Evolutionary conservation across 2,888 invertebrate genomes (phyloP).

Genomic region (Mactromeris polynyma): DNA sequence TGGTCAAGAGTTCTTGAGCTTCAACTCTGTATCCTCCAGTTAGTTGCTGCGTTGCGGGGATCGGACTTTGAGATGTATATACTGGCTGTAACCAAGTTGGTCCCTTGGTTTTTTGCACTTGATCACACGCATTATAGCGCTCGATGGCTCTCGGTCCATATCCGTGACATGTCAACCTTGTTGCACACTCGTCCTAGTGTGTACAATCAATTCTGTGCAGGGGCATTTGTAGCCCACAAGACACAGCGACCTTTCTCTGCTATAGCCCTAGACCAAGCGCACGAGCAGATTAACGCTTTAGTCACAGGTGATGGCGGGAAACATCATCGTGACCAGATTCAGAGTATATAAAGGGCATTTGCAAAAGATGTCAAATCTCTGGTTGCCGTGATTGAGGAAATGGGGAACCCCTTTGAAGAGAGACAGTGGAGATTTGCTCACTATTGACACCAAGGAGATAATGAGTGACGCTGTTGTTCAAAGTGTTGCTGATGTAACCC

Average conservation of each 20-base stretch:
- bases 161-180: slow-evolving; percentile 70
- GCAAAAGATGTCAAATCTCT: not conserved
- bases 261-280: slow-evolving; percentile 71
- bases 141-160: slow-evolving; percentile 73
- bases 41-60: slow-evolving; percentile 45
- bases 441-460: not conserved
- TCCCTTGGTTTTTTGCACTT: slow-evolving; percentile 58
- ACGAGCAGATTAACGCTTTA: slow-evolving; percentile 72
- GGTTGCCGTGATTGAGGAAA: not conserved
- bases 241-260: slow-evolving; percentile 50
- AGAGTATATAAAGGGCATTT: not conserved
- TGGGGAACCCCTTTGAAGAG: not conserved
- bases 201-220: slow-evolving; percentile 57
- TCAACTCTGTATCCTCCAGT: slow-evolving; percentile 24
- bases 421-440: not conserved
- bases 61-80: slow-evolving; percentile 49
- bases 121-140: slow-evolving; percentile 69
- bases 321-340: not conserved
- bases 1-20: slow-evolving; percentile 15
- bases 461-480: not conserved
- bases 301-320: slow-evolving; percentile 77
- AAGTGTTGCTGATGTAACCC: too few species aligned
- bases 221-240: slow-evolving; percentile 70
- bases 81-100: slow-evolving; percentile 15
- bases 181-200: not conserved